Evolutionary conservation across 1,140 invertebrate species (phyloP).

Genomic region (Hypothenemus hampei): DNA sequence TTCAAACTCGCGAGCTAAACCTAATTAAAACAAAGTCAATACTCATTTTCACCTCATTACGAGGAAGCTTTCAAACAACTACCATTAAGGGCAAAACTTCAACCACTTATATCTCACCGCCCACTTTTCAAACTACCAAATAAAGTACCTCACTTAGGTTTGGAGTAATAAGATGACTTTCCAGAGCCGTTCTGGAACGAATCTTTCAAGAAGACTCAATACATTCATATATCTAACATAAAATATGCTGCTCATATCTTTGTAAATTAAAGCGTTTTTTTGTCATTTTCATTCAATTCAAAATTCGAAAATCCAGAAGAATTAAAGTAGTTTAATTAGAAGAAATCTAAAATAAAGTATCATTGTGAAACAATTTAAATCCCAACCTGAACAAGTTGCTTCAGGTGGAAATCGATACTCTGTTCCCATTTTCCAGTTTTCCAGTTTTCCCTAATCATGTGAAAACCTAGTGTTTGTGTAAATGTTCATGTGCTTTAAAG

Average conservation of each 20-base stretch:
- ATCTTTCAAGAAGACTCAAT: too few relatives aligned
- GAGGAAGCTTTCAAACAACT: slow-evolving; percentile 16
- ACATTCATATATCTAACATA: too few relatives aligned
- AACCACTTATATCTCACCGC: slow-evolving; percentile 20
- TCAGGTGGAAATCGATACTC: too few relatives aligned
- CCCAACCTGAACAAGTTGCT: too few relatives aligned
- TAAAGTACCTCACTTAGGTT: slow-evolving; percentile 6
- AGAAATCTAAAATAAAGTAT: too few relatives aligned
- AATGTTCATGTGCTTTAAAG: slow-evolving; percentile 26
- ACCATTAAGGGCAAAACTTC: slow-evolving; percentile 22
- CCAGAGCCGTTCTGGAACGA: not conserved
- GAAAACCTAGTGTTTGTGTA: slow-evolving; percentile 19
- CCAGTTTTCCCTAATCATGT: slow-evolving; percentile 22
- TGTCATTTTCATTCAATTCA: too few relatives aligned
- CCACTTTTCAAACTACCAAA: slow-evolving; percentile 13
- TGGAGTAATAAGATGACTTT: slow-evolving; percentile 2
- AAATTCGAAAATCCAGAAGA: too few relatives aligned
- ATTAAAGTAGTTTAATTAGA: too few relatives aligned
- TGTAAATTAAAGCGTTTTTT: too few relatives aligned
- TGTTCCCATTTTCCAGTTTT: too few relatives aligned
- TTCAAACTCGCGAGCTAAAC: slow-evolving; percentile 13
- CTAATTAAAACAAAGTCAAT: slow-evolving; percentile 29
- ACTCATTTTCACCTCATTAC: slow-evolving; percentile 29
- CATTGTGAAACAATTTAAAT: too few relatives aligned
- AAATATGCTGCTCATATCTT: too few relatives aligned